Base-by-base conservation (phyloP, 2,888 invertebrate species). In the Dolichopus griseipennis region DNA sequence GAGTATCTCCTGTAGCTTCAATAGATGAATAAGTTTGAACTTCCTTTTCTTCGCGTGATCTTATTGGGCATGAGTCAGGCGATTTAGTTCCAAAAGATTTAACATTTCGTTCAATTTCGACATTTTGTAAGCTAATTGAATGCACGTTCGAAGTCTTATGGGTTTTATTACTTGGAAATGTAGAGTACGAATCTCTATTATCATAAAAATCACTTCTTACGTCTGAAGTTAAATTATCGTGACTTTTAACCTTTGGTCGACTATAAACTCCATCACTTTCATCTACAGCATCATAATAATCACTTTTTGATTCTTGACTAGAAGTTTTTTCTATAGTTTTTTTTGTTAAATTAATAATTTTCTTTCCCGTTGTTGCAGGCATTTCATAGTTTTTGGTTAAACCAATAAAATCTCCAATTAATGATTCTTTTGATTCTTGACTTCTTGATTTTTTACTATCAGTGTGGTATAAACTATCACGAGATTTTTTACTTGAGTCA, bases 231-330 rank as follows among this genome's bases (percentile, higher is more conserved):
- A 87, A 77, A 74, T 86, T 85, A 72, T 87, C 86, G 69, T 87
- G 86, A 52, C 86, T 87, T 72, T 85, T 85, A 4, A 83, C 83
- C 71, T 84, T 85, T 18, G 78, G 78, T 0, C 77, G 73, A 5
- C 72, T 69, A 41, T 74, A 76, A 1, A 79, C 68, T 5, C 73
- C 72, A 65, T 77, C 76, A 20, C 73, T 74, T 64, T 77, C 76
- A 68, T 85, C 81, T 74, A 87, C 87, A 0, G 86, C 84, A 76
- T 89, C 89, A 73, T 87, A 88, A 75, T 88, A 87, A 75, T 90
- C 89, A 73, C 87, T 88, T 73, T 87, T 87, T 0, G 89, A 90
- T 73, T 89, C 90, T 71, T 87, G 84, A 75, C 89, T 89, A 0
- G 89, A 89, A 37, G 87, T 86, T 70, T 89, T 84, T 12, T 89